Conservation (phyloP, 2,797 vertebrate genomes). For the Chelon auratus region DNA sequence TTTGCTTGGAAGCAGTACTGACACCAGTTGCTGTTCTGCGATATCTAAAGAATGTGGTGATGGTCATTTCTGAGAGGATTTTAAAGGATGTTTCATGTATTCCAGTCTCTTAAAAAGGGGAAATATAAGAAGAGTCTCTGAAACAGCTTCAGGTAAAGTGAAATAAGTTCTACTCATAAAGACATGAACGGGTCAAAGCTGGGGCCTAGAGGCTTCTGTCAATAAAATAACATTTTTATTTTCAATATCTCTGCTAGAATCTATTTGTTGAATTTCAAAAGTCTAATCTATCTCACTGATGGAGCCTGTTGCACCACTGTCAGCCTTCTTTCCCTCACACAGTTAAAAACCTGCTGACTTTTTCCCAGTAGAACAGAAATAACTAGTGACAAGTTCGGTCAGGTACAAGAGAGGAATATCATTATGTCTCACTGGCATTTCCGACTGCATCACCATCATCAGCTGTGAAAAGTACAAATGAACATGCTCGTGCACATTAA, state of each 20-base stretch:
- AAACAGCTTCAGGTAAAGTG: too few species aligned
- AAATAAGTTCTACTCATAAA: too few species aligned
- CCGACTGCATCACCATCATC: conserved; percentile 58
- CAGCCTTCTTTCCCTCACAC: conserved; percentile 12
- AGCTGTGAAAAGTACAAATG: conserved; percentile 41
- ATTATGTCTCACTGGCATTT: conserved; percentile 68
- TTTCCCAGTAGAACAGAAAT: conserved; percentile 21
- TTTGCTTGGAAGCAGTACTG: too few species aligned
- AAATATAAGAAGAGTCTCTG: neutral
- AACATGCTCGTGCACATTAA: conserved; percentile 69
- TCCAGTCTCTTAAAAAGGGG: neutral
- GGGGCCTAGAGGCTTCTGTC: neutral
- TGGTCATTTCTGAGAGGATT: neutral
- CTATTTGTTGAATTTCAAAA: neutral
- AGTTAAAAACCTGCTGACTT: conserved; percentile 42
- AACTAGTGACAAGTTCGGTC: conserved; percentile 69
- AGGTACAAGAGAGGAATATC: conserved; percentile 64
- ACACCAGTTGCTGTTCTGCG: neutral
- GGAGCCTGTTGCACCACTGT: conserved; percentile 25
- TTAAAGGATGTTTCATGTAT: neutral
- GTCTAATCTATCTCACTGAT: neutral
- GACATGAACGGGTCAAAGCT: neutral
- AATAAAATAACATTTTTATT: neutral
- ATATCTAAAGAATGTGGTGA: neutral
- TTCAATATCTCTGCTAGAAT: too few species aligned